A percentile compares a stretch with the other conserved stretches of the same genome.
Conservation (phyloP, 2,888 invertebrate genomes). For the Saturnia japonica region DNA sequence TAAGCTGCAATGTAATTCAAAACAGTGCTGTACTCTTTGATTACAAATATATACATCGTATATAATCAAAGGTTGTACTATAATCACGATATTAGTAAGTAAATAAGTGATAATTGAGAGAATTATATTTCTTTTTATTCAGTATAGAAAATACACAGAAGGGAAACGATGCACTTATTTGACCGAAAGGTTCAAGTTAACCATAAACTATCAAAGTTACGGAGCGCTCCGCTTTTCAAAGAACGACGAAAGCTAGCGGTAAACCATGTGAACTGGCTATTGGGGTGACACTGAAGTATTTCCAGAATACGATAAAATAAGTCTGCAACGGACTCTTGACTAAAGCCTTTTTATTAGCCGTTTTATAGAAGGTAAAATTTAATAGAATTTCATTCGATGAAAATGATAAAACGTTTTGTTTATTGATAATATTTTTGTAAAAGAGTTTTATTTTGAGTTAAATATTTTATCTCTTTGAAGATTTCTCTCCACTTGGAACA, state of each 20-base stretch:
- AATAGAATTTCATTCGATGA: conserved; percentile 32
- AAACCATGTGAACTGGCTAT: conserved; percentile 54
- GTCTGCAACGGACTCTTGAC: conserved; percentile 46
- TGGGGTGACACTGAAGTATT: conserved; percentile 60
- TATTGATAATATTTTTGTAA: neutral
- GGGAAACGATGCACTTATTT: conserved; percentile 36
- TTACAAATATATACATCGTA: no score
- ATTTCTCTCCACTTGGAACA: no score
- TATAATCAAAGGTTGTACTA: no score
- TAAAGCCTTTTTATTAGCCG: conserved; percentile 49
- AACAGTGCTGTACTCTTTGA: no score
- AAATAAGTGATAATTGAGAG: neutral
- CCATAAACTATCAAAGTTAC: conserved; percentile 54
- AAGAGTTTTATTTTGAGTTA: neutral
- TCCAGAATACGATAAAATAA: conserved; percentile 47
- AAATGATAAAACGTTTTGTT: neutral
- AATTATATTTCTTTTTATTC: neutral
- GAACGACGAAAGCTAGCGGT: conserved; percentile 55
- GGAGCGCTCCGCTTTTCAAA: conserved; percentile 43
- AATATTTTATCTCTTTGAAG: no score
- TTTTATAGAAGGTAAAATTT: conserved; percentile 39
- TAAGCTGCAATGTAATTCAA: no score
- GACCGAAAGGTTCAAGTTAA: conserved; percentile 46
- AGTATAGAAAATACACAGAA: neutral
- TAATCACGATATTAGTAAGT: neutral